Evolutionary conservation across 2,888 invertebrate species (phyloP).

Genomic region (Nipponacmea schrenckii): DNA sequence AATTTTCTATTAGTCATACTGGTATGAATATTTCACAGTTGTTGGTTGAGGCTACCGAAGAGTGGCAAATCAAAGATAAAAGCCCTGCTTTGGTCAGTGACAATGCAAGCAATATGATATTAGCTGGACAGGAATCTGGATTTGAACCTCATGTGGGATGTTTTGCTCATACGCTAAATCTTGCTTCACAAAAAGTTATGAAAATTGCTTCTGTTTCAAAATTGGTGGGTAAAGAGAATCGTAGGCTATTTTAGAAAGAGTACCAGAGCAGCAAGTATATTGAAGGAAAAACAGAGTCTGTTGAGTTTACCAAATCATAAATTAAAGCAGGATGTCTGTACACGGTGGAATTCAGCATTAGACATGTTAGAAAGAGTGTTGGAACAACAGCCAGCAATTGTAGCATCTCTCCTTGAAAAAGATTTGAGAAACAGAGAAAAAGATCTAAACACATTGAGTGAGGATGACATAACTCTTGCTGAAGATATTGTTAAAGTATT

Average conservation of each 20-base stretch:
- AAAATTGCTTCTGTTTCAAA: constrained; percentile 15
- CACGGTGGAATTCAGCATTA: constrained; percentile 29
- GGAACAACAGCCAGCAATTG: constrained; percentile 26
- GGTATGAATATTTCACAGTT: constrained; percentile 14
- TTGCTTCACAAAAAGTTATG: constrained; percentile 15
- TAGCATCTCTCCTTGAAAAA: constrained; percentile 18
- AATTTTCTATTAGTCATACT: neutral
- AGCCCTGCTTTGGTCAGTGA: constrained; percentile 23
- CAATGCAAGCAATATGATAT: constrained; percentile 27
- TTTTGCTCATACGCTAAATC: constrained; percentile 30
- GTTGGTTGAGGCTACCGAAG: constrained; percentile 22
- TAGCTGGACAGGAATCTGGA: constrained; percentile 19
- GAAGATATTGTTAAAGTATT: constrained; percentile 27
- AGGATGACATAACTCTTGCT: constrained; percentile 23
- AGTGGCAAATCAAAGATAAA: constrained; percentile 20
- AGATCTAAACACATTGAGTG: constrained; percentile 14
- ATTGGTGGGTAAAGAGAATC: constrained; percentile 22
- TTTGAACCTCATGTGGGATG: constrained; percentile 17
- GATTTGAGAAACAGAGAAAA: constrained; percentile 18
- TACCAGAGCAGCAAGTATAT: constrained; percentile 12
- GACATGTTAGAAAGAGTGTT: constrained; percentile 26
- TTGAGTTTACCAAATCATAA: constrained; percentile 26
- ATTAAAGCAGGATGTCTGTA: constrained; percentile 23
- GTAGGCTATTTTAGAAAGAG: constrained; percentile 26
- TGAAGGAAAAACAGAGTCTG: constrained; percentile 19